Percentiles rank a stretch among this genome's conserved stretches.
Evolutionary conservation across 2,888 invertebrate species (phyloP).

Genomic region (Sialis fuliginosa): DNA sequence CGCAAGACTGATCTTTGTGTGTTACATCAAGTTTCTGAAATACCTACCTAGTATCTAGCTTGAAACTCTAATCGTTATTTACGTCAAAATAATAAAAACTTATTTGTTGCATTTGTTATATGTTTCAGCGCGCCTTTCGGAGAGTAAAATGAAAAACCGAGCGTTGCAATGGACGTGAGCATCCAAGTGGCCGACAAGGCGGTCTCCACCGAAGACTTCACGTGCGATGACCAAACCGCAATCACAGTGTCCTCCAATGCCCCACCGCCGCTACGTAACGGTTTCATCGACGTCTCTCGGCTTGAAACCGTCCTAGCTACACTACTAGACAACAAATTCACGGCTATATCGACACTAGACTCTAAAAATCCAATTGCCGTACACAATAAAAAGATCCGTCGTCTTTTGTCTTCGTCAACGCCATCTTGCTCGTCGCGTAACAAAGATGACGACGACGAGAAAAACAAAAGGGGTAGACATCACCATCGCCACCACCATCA

Average conservation of each 20-base stretch:
- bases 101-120: no score
- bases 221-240: background rate
- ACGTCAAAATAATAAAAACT: no score
- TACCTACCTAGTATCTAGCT: no score
- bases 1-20: no score
- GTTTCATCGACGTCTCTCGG: constrained; percentile 35
- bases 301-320: constrained; percentile 53
- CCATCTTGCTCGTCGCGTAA: constrained; percentile 6
- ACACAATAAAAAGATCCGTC: constrained; percentile 10
- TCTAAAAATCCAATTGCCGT: constrained; percentile 14
- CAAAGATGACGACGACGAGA: background rate
- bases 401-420: constrained; percentile 11
- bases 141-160: background rate
- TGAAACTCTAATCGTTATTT: no score
- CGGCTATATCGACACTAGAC: constrained; percentile 34
- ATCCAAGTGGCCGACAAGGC: constrained; percentile 41
- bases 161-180: constrained; percentile 1
- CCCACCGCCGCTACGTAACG: constrained; percentile 6
- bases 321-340: constrained; percentile 51
- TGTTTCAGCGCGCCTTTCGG: no score
- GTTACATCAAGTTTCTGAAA: no score
- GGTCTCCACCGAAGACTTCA: constrained; percentile 46
- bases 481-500: constrained; percentile 13
- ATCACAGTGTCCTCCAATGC: background rate
- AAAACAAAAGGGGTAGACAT: background rate